These are phyloP conservation scores for Seira musarum DNA, from an alignment of 2,888 invertebrate species.

Conservation along the genomic window DNA sequence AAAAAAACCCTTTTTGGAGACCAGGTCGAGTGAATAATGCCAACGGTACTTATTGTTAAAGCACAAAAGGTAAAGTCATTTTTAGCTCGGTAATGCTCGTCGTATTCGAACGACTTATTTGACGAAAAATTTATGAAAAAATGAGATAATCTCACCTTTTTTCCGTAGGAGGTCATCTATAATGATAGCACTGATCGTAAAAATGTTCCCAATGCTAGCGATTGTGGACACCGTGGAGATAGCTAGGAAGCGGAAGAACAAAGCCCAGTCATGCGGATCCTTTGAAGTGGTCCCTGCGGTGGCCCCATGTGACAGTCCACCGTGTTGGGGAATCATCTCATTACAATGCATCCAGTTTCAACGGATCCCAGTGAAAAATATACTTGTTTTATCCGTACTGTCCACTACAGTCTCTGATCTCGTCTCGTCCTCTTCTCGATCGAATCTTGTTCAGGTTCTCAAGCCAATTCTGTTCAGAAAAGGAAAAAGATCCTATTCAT, in stretches of 20 bases:
- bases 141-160: constrained; percentile 74
- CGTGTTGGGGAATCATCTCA: constrained; percentile 43
- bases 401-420: not conserved
- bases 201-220: constrained; percentile 83
- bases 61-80: not conserved
- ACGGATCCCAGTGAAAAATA: not conserved
- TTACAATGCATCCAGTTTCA: not conserved
- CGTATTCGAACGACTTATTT: no score
- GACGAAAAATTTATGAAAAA: not conserved
- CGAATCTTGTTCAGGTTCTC: no score
- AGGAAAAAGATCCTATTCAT: no score
- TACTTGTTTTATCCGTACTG: not conserved
- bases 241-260: constrained; percentile 79
- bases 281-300: constrained; percentile 17
- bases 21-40: not conserved
- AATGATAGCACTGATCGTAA: constrained; percentile 83
- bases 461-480: no score
- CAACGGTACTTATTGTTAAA: not conserved
- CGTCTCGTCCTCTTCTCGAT: no score
- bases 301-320: constrained; percentile 17
- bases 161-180: constrained; percentile 81
- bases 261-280: constrained; percentile 77
- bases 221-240: constrained; percentile 79
- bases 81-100: not conserved
- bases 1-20: not conserved